phyloP scores from a whole-genome alignment of 2,113 vertebrate species.

The Macrotis lagotis region DNA sequence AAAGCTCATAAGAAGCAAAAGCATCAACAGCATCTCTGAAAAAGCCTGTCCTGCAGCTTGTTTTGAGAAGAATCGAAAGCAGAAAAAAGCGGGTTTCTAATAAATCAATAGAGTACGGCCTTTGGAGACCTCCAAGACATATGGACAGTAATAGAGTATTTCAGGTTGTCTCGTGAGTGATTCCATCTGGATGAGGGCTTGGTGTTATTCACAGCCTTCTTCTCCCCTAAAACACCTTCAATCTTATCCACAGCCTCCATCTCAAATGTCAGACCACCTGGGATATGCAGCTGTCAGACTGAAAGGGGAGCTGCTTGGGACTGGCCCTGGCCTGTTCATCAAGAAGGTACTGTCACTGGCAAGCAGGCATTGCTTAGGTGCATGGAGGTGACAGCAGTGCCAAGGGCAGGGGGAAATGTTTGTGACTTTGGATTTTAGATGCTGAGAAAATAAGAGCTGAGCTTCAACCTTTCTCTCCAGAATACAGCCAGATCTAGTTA shows the following conservation, averaged over 20 bases:
- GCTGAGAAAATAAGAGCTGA: neutral
- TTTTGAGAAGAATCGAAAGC: conserved; percentile 71
- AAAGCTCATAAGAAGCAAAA: conserved; percentile 65
- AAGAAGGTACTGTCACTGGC: conserved; percentile 74
- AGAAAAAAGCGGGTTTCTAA: conserved; percentile 85
- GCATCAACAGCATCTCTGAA: conserved; percentile 68
- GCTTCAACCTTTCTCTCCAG: neutral
- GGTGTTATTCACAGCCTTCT: conserved; percentile 87
- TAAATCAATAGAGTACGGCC: conserved; percentile 92
- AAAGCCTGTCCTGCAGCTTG: conserved; percentile 79
- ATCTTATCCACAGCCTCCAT: conserved; percentile 89
- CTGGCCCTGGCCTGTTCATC: conserved; percentile 72
- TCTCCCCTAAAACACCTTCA: conserved; percentile 92
- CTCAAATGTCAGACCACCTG: conserved; percentile 99
- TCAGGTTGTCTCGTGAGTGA: conserved; percentile 92
- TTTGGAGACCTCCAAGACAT: conserved; percentile 91
- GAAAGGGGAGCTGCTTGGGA: conserved; percentile 88
- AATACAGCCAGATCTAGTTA: neutral
- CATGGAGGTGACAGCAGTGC: conserved; percentile 54
- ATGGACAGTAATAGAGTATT: conserved; percentile 92
- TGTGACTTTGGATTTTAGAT: conserved; percentile 41
- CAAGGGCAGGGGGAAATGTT: conserved; percentile 38
- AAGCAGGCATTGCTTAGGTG: conserved; percentile 71
- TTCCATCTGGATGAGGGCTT: conserved; percentile 90
- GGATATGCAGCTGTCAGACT: conserved; percentile 94